Percentiles rank a stretch among this genome's conserved stretches.
phyloP scores from a whole-genome alignment of 2,888 invertebrate species.

The Clivina fossor region DNA sequence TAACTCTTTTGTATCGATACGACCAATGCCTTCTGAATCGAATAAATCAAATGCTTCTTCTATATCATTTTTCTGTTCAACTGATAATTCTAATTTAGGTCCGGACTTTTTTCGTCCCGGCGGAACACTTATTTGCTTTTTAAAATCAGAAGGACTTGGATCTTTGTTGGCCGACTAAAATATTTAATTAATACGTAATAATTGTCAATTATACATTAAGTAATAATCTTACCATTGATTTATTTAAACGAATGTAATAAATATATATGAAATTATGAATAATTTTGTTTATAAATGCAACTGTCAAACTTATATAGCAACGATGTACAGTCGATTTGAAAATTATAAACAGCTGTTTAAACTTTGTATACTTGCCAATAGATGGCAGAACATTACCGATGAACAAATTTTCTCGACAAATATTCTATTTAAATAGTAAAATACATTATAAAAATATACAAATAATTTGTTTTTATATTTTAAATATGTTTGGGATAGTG shows the following conservation, averaged over 20 bases:
- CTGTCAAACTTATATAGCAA: constrained; percentile 26
- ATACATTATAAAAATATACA: no score
- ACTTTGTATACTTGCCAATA: no score
- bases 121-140: constrained; percentile 30
- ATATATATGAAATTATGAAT: no score
- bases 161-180: constrained; percentile 21
- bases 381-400: no score
- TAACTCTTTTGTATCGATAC: constrained; percentile 88
- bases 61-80: constrained; percentile 89
- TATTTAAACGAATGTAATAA: no score
- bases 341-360: no score
- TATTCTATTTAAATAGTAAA: no score
- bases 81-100: constrained; percentile 81
- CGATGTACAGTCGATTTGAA: no score
- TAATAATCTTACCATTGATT: constrained; percentile 27
- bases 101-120: constrained; percentile 65
- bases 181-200: constrained; percentile 2
- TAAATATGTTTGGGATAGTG: no score
- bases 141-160: constrained; percentile 21
- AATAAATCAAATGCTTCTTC: constrained; percentile 95
- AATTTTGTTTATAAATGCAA: constrained; percentile 28
- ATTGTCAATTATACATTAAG: background rate
- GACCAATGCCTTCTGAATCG: constrained; percentile 85
- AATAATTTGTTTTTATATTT: no score
- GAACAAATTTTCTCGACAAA: no score